phyloP scores from a whole-genome alignment of 2,888 invertebrate species.

The Hemistola chrysoprasaria region DNA sequence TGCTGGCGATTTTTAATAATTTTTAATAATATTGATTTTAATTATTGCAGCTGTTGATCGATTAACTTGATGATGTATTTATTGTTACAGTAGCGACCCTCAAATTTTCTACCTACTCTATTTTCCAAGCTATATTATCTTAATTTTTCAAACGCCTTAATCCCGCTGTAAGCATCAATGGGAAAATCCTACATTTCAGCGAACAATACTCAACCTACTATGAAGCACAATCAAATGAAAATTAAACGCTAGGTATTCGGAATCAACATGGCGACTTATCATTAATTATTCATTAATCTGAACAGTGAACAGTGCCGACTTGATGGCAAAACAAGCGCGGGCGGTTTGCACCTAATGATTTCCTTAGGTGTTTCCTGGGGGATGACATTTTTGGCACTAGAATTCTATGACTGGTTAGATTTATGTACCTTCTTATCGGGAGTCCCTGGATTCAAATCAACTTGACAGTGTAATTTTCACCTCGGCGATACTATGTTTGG shows the following conservation, averaged over 20 bases:
- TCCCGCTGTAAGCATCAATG: too few species aligned
- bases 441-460: too few species aligned
- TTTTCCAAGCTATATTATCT: too few species aligned
- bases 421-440: not conserved
- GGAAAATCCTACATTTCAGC: conserved; percentile 24
- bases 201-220: conserved; percentile 16
- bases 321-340: conserved; percentile 49
- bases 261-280: conserved; percentile 52
- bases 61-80: too few species aligned
- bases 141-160: too few species aligned
- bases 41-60: too few species aligned
- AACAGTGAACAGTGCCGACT: conserved; percentile 44
- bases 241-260: conserved; percentile 50
- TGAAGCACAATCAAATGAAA: conserved; percentile 55
- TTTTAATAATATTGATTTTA: too few species aligned
- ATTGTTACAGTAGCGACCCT: too few species aligned
- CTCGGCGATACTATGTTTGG: too few species aligned
- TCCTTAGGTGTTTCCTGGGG: conserved; percentile 13
- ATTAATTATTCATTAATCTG: conserved; percentile 60
- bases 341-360: conserved; percentile 5
- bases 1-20: too few species aligned
- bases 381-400: not conserved
- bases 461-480: too few species aligned
- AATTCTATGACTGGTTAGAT: not conserved
- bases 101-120: too few species aligned